Evolutionary conservation across 2,888 invertebrate genomes (phyloP), one percentile per base, ranked within the genome.

Genomic region (Hypomecis atomaria): DNA sequence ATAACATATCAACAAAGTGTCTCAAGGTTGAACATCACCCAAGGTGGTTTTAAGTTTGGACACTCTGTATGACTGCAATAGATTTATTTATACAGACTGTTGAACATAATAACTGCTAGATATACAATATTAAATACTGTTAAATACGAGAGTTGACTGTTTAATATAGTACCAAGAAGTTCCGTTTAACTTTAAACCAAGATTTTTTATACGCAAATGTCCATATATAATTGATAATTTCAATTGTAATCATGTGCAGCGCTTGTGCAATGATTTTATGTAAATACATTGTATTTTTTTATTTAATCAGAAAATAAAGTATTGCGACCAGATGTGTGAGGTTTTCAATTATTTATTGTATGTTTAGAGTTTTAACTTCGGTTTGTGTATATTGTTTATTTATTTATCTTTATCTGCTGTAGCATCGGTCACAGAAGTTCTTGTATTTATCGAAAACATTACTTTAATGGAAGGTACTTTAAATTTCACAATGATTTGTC

Each of bases 301-400:
- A 89, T 90, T 88, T 90, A 89, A 89, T 90, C 88, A 71, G 74
- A 84, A 86, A 90, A 90, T 89, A 88, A 90, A 90, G 83, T 89
- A 89, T 86, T 90, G 82, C 82, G 75, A 87, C 84, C 84, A 79
- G 78, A 79, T 76, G 69, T 53, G 7, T 71, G 69, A 71, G 78
- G 73, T 79, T 83, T 87, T 87, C 77, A 77, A 78, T 84, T 78
- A 56, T 61, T 50, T 43, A 58, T 59, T 52, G 11, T 45, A 62
- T 66, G 40, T 50, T 34, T 37, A 52, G 52, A 48, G 48, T 10
- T 48, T 13, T 33, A n/a, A 23, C 42, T 4, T 50, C 42, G 50
- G 7, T 50, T 45, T 50, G 49, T 56, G 45, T 52, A 52, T 56
- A 36, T 44, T 62, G 42, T 62, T 56, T 23, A 23, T 23, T 52